Evolutionary conservation across 2,888 invertebrate genomes (phyloP).

Genomic region (Yponomeuta cagnagella): DNA sequence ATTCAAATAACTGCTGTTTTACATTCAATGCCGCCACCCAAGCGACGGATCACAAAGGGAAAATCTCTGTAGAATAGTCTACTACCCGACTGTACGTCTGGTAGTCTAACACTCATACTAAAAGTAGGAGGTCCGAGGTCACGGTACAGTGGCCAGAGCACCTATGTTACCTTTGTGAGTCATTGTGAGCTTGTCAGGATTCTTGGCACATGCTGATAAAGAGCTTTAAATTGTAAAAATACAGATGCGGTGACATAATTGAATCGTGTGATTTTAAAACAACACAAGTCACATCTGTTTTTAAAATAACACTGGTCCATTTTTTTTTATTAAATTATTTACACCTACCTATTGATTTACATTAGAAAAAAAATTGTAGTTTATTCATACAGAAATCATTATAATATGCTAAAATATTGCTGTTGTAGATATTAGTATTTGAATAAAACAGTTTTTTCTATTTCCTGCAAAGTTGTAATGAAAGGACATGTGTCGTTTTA

Average conservation of each 20-base stretch:
- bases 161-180: background rate
- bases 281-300: no score
- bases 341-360: no score
- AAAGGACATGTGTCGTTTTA: no score
- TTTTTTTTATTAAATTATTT: no score
- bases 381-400: no score
- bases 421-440: no score
- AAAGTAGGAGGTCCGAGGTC: background rate
- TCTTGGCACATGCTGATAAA: background rate
- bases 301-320: no score
- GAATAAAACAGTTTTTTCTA: no score
- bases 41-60: background rate
- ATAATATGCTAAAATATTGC: no score
- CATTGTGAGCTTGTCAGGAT: background rate
- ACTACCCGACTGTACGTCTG: background rate
- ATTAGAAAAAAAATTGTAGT: no score
- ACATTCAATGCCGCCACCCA: conserved; percentile 1
- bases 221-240: background rate
- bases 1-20: background rate
- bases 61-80: background rate
- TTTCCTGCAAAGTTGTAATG: no score
- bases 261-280: no score
- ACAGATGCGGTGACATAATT: background rate
- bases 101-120: background rate
- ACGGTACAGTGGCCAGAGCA: background rate